phyloP scores from a whole-genome alignment of 2,888 invertebrate genomes.

The Orthonevra nobilis region DNA sequence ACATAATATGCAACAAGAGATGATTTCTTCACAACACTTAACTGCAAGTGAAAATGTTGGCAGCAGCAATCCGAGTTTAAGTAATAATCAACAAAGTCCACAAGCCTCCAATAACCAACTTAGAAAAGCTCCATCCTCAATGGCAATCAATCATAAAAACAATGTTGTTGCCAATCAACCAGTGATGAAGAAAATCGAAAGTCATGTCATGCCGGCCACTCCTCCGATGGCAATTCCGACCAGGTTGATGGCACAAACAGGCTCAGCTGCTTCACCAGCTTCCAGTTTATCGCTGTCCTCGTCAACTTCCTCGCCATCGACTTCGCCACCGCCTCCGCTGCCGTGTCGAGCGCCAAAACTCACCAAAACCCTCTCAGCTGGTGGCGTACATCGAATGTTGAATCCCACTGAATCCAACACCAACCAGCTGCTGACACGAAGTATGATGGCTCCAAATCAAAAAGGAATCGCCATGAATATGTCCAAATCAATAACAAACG shows the following conservation, averaged over 20 bases:
- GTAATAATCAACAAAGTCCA: conserved; percentile 50
- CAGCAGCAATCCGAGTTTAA: conserved; percentile 25
- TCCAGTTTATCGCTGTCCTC: conserved; percentile 78
- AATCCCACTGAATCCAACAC: conserved; percentile 48
- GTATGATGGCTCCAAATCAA: conserved; percentile 50
- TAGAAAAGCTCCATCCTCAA: conserved; percentile 66
- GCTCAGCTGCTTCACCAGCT: conserved; percentile 76
- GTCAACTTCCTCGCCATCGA: conserved; percentile 78
- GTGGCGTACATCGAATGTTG: conserved; percentile 70
- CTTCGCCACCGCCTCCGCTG: conserved; percentile 77
- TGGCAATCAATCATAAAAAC: conserved; percentile 64
- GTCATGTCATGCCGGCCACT: conserved; percentile 60
- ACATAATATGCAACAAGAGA: conserved; percentile 29
- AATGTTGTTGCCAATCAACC: conserved; percentile 37
- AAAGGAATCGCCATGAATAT: conserved; percentile 46
- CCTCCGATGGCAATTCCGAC: conserved; percentile 74
- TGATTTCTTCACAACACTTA: conserved; percentile 65
- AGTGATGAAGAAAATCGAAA: conserved; percentile 67
- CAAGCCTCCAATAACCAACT: conserved; percentile 25
- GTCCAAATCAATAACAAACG: conserved; percentile 64
- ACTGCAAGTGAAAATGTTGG: conserved; percentile 52
- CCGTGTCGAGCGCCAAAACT: conserved; percentile 77
- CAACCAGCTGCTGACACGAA: conserved; percentile 50
- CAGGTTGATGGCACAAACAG: conserved; percentile 73
- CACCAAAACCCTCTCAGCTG: conserved; percentile 65